Evolutionary conservation across 2,888 invertebrate genomes (phyloP).

Genomic region (Ischnus inquisitorius): DNA sequence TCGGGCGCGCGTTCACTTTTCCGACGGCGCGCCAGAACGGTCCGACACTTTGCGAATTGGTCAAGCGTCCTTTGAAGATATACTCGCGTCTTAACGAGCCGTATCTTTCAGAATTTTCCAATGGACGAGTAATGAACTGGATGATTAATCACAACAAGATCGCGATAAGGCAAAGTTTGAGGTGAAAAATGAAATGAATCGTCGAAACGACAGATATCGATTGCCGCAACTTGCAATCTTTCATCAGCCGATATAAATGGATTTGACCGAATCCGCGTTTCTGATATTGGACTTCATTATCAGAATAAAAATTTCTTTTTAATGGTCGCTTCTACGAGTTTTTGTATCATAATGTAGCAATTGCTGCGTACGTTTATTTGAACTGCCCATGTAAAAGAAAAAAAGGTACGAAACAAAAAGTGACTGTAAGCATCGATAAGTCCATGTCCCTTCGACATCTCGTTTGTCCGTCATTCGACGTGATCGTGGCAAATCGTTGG

Average conservation of each 20-base stretch:
- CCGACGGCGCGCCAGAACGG: constrained; percentile 18
- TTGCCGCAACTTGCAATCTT: neutral
- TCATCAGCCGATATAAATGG: neutral
- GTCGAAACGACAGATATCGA: constrained; percentile 27
- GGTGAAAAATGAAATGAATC: constrained; percentile 16
- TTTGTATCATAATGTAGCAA: neutral
- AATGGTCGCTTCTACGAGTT: neutral
- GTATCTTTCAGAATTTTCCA: constrained; percentile 61
- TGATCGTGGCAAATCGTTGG: constrained; percentile 66
- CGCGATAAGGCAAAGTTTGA: constrained; percentile 43
- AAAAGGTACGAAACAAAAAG: constrained; percentile 11
- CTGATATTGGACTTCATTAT: no score
- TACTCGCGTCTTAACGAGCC: constrained; percentile 57
- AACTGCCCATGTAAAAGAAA: neutral
- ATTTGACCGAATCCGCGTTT: no score
- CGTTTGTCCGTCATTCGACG: constrained; percentile 64
- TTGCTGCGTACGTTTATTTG: neutral
- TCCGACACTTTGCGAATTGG: constrained; percentile 42
- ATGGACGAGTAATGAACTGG: constrained; percentile 23
- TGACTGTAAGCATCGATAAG: constrained; percentile 3
- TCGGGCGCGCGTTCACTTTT: constrained; percentile 52
- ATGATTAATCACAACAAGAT: constrained; percentile 58
- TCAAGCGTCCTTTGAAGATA: constrained; percentile 10
- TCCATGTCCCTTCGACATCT: constrained; percentile 38
- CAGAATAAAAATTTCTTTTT: no score